These are phyloP conservation scores for Fulica atra DNA, from an alignment of 2,113 vertebrate species.

Conservation along the genomic window DNA sequence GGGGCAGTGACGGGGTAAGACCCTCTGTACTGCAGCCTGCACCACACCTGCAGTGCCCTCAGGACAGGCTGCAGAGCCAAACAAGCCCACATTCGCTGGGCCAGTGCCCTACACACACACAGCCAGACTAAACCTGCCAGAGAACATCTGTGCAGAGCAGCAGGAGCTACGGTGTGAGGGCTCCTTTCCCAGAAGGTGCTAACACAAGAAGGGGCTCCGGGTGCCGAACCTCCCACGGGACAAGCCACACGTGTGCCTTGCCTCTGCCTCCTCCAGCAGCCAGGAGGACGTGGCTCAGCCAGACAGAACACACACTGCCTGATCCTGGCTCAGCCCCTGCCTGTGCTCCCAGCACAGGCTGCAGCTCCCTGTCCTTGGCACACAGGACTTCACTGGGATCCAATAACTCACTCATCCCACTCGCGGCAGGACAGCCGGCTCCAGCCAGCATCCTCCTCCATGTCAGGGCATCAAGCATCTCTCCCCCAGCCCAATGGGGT, in stretches of 20 bases:
- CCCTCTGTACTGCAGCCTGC: not conserved
- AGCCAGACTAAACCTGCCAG: not conserved
- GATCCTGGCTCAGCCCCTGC: not conserved
- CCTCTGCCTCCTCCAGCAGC: not conserved
- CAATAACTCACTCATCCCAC: not conserved
- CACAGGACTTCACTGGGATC: not conserved
- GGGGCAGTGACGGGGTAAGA: not conserved
- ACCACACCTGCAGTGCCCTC: not conserved
- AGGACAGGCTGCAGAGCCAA: not conserved
- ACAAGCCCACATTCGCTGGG: not conserved
- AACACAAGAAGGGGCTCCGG: not conserved
- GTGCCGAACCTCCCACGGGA: not conserved
- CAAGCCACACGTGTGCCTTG: accelerated
- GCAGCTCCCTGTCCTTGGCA: not conserved
- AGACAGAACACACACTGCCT: accelerated
- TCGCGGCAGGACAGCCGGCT: not conserved
- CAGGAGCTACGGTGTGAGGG: not conserved
- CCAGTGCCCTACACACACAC: not conserved
- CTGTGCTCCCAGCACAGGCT: not conserved
- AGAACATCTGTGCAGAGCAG: not conserved
- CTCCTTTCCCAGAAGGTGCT: not conserved
- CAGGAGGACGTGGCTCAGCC: not conserved
- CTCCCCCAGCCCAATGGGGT: accelerated
- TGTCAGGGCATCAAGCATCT: accelerated
- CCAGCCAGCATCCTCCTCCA: not conserved